Evolutionary conservation across 1,140 invertebrate genomes (phyloP).

Genomic region (Heterodera carotae): DNA sequence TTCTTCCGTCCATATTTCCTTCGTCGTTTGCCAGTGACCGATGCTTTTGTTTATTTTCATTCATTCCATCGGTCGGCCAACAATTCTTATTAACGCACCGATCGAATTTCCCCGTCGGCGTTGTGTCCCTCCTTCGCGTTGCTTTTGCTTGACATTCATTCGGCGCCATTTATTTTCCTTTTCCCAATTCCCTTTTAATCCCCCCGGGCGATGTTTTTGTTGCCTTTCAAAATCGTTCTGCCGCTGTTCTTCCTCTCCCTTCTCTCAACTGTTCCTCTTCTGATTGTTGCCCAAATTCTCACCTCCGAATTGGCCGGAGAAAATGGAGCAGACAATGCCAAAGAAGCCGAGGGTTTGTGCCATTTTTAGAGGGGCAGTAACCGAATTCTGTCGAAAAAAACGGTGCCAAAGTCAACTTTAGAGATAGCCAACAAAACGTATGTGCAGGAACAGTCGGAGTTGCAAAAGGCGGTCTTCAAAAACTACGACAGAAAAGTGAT

Average conservation of each 20-base stretch:
- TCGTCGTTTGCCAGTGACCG: background rate
- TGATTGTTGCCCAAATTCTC: conserved; percentile 16
- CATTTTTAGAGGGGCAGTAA: background rate
- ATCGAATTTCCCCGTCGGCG: no score
- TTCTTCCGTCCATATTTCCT: background rate
- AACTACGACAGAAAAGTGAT: conserved; percentile 45
- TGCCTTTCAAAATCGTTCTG: background rate
- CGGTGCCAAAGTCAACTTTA: conserved; percentile 13
- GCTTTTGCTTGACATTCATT: background rate
- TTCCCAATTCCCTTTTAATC: background rate
- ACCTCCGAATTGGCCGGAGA: conserved; percentile 20
- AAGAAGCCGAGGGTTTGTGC: conserved; percentile 26
- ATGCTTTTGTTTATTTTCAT: conserved; percentile 17
- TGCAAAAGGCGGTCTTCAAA: conserved; percentile 51
- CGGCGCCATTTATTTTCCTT: background rate
- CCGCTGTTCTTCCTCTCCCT: background rate
- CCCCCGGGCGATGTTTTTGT: background rate
- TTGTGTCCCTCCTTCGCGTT: background rate
- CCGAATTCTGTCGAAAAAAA: no score
- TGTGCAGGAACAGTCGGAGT: conserved; percentile 48
- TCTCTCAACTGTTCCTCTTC: background rate
- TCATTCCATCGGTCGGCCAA: background rate
- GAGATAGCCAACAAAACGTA: conserved; percentile 55
- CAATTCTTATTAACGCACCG: no score
- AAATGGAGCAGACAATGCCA: background rate